A percentile compares a stretch with the other conserved stretches of the same genome.
Conservation (phyloP, 2,888 invertebrate genomes). For the Julus scanicus region DNA sequence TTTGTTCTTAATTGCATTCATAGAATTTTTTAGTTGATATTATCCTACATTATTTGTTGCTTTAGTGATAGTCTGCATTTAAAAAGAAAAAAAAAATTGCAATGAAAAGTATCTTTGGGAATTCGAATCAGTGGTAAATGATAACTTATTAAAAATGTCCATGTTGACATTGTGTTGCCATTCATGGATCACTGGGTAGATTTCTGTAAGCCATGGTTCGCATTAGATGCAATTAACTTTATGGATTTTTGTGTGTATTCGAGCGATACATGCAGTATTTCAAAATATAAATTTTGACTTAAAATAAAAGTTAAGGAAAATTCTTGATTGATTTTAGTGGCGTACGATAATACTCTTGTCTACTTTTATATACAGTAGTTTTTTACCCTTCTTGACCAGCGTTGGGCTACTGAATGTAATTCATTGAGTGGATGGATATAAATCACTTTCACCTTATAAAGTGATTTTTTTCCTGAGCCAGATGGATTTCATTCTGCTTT, state of each 20-base stretch:
- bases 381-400: background rate
- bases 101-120: too few relatives aligned
- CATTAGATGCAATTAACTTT: background rate
- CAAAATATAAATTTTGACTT: background rate
- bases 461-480: constrained; percentile 21
- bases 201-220: background rate
- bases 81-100: too few relatives aligned
- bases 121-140: too few relatives aligned
- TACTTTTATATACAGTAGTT: background rate
- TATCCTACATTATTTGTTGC: too few relatives aligned
- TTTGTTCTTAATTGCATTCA: too few relatives aligned
- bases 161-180: background rate
- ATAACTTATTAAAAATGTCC: too few relatives aligned
- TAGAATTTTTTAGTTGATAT: too few relatives aligned
- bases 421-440: constrained; percentile 22
- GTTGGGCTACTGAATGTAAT: constrained; percentile 7
- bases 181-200: background rate
- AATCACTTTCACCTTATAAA: constrained; percentile 33
- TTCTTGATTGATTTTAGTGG: background rate
- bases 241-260: background rate
- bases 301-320: background rate
- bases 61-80: too few relatives aligned
- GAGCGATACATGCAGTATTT: background rate
- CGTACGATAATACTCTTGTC: background rate
- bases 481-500: background rate